phyloP scores from a whole-genome alignment of 2,888 invertebrate genomes.

The Leucozona laternaria region DNA sequence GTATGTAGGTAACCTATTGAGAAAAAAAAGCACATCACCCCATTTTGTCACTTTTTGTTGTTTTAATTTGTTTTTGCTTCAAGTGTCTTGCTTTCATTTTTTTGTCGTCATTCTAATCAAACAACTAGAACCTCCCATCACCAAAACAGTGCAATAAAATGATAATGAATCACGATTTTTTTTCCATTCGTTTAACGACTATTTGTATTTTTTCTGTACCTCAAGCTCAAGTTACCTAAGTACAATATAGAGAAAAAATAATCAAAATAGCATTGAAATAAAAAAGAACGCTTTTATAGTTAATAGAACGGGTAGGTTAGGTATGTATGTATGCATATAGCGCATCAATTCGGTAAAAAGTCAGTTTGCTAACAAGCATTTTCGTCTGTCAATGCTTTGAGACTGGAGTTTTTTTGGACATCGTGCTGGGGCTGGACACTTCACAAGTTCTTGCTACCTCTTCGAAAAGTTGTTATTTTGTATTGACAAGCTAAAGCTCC shows the following conservation, averaged over 20 bases:
- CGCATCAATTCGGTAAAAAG: conserved; percentile 36
- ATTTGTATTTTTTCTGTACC: conserved; percentile 12
- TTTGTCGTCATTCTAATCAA: neutral
- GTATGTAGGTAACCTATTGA: no score
- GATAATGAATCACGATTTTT: conserved; percentile 48
- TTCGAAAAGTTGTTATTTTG: conserved; percentile 48
- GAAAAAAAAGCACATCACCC: no score
- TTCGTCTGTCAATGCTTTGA: neutral
- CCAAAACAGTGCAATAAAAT: conserved; percentile 29
- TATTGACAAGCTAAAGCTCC: conserved; percentile 41
- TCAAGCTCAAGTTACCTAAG: conserved; percentile 30
- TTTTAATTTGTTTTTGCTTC: no score
- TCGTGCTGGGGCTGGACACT: neutral
- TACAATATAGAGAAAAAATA: neutral
- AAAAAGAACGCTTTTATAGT: neutral
- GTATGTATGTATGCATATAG: no score
- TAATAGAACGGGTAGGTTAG: neutral
- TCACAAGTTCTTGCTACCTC: conserved; percentile 7
- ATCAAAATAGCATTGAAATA: neutral
- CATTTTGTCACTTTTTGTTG: no score
- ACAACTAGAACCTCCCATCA: neutral
- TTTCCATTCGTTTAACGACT: conserved; percentile 52
- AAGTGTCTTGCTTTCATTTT: no score
- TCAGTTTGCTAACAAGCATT: conserved; percentile 29
- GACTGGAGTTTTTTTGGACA: neutral